phyloP scores from a whole-genome alignment of 2,113 vertebrate genomes.

The Terrapene triunguis region DNA sequence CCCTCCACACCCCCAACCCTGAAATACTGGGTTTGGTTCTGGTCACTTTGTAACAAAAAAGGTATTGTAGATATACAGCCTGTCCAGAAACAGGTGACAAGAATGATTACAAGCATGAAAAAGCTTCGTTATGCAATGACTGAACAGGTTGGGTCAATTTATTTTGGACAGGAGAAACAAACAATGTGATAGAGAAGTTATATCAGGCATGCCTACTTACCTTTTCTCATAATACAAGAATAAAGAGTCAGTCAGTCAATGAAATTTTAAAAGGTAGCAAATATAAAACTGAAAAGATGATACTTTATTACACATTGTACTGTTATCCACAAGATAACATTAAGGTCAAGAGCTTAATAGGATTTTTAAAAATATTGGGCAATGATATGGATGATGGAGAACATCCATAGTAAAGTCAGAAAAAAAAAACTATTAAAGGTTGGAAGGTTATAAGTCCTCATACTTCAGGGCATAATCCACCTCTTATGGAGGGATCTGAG shows the following conservation, averaged over 20 bases:
- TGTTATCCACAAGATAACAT: background rate
- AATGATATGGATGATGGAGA: background rate
- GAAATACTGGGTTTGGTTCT: background rate
- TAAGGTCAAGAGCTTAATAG: background rate
- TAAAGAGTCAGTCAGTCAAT: background rate
- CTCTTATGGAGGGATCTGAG: too few relatives aligned
- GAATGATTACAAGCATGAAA: background rate
- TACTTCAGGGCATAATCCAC: too few relatives aligned
- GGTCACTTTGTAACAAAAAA: background rate
- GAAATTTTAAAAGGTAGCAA: background rate
- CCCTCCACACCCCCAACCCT: background rate
- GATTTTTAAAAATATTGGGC: background rate
- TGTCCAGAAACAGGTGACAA: background rate
- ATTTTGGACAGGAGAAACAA: background rate
- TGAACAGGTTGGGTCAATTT: background rate
- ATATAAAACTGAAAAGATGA: background rate
- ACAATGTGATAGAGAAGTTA: background rate
- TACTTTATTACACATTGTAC: background rate
- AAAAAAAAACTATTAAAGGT: too few relatives aligned
- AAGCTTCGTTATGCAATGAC: background rate
- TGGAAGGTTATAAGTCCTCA: too few relatives aligned
- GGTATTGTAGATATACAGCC: background rate
- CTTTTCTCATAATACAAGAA: background rate
- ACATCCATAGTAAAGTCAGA: background rate
- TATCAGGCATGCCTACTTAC: background rate